Evolutionary conservation across 2,797 vertebrate species (phyloP).

Genomic region (Taeniopygia guttata): DNA sequence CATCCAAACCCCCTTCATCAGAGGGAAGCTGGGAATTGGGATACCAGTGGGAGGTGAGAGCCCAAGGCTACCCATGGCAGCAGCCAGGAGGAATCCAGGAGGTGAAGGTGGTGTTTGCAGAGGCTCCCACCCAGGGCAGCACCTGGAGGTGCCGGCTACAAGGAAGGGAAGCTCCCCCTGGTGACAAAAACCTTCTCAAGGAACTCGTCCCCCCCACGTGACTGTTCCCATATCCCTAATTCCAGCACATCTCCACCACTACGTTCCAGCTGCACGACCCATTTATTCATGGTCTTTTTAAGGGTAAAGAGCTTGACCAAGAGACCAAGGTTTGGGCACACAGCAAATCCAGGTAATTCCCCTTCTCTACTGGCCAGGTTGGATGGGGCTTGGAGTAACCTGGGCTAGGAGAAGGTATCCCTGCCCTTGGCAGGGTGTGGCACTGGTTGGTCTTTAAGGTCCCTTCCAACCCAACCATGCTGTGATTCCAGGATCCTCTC

Average conservation of each 20-base stretch:
- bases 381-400: neutral
- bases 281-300: neutral
- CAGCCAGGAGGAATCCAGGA: rapidly evolving
- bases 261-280: rapidly evolving
- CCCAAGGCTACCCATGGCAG: rapidly evolving
- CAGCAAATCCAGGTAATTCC: neutral
- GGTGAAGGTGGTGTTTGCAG: rapidly evolving
- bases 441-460: neutral
- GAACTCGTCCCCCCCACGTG: rapidly evolving
- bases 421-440: neutral
- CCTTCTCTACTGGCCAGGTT: neutral
- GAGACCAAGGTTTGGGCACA: rapidly evolving
- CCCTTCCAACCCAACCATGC: neutral
- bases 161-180: neutral
- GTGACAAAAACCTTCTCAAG: neutral
- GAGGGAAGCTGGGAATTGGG: rapidly evolving
- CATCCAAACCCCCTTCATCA: neutral
- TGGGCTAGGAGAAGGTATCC: neutral
- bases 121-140: neutral
- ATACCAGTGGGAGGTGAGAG: rapidly evolving
- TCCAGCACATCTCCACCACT: neutral
- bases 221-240: neutral
- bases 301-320: neutral
- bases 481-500: neutral
- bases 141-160: too few species aligned